phyloP scores from a whole-genome alignment of 2,888 invertebrate genomes.

The Eurytoma adleriae region DNA sequence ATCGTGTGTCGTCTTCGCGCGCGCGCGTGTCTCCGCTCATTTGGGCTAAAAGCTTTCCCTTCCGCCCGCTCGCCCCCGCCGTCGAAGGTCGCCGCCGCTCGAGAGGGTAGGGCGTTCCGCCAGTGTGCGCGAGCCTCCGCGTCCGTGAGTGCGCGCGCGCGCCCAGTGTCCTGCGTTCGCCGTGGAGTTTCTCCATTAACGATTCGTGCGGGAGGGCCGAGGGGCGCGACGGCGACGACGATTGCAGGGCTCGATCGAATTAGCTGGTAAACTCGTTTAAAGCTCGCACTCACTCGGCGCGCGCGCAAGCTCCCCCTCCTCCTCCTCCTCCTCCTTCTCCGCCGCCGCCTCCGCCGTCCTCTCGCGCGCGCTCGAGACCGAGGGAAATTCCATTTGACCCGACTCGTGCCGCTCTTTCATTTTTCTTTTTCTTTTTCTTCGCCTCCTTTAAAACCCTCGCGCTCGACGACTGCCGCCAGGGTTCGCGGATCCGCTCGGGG shows the following conservation, averaged over 20 bases:
- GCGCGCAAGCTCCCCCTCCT: constrained; percentile 4
- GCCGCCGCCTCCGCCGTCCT: not conserved
- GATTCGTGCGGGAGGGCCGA: not conserved
- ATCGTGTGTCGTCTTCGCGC: not conserved
- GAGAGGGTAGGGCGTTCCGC: not conserved
- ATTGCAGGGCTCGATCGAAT: constrained; percentile 6
- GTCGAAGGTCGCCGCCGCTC: not conserved
- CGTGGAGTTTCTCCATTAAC: too few species aligned
- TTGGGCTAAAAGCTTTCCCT: constrained; percentile 2
- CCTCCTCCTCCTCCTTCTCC: not conserved
- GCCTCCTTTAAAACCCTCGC: not conserved
- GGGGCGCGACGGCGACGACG: not conserved
- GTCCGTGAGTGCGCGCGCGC: too few species aligned
- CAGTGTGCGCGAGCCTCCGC: too few species aligned
- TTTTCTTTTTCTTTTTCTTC: not conserved
- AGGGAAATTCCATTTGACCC: constrained; percentile 5
- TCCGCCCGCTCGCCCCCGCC: not conserved
- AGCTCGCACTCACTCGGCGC: constrained; percentile 7
- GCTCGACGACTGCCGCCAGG: not conserved
- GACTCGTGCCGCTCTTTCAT: not conserved
- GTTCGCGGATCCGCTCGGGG: too few species aligned
- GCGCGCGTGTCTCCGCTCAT: not conserved
- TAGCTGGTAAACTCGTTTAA: constrained; percentile 17
- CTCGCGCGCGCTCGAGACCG: not conserved
- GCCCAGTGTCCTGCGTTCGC: too few species aligned